Percentiles rank a stretch among this genome's conserved stretches.
Conservation (phyloP, 2,113 vertebrate species). For the Colistium nudipinnis region DNA sequence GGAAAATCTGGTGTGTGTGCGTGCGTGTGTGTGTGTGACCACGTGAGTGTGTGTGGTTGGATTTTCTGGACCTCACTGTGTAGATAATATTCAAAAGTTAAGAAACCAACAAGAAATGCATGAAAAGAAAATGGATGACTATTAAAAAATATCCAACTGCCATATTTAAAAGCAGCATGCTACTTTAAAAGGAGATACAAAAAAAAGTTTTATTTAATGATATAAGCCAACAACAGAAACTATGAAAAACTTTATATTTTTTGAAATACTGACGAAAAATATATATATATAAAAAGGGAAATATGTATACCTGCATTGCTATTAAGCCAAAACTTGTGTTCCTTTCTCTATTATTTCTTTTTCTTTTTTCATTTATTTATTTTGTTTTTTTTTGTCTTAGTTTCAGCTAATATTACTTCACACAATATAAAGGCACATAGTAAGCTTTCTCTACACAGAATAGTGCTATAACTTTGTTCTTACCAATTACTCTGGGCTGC, state of each 20-base stretch:
- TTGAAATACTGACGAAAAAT: slow-evolving; percentile 83
- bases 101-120: slow-evolving; percentile 86
- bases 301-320: slow-evolving; percentile 85
- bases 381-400: slow-evolving; percentile 34
- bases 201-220: slow-evolving; percentile 86
- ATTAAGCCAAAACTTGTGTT: slow-evolving; percentile 81
- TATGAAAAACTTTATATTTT: slow-evolving; percentile 88
- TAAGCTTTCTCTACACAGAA: slow-evolving; percentile 59
- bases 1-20: slow-evolving; percentile 48
- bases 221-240: slow-evolving; percentile 81
- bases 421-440: slow-evolving; percentile 61
- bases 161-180: slow-evolving; percentile 87
- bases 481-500: slow-evolving; percentile 59
- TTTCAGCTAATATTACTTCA: slow-evolving; percentile 61
- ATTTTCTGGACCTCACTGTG: slow-evolving; percentile 82
- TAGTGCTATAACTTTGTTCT: slow-evolving; percentile 46
- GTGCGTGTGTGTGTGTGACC: slow-evolving; percentile 31
- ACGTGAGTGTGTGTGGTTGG: slow-evolving; percentile 32
- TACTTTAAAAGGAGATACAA: slow-evolving; percentile 79
- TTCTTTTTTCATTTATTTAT: slow-evolving; percentile 41
- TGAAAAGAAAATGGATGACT: slow-evolving; percentile 86
- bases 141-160: slow-evolving; percentile 84
- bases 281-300: slow-evolving; percentile 80
- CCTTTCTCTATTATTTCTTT: slow-evolving; percentile 54
- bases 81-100: slow-evolving; percentile 88